phyloP scores from a whole-genome alignment of 2,888 invertebrate species.

The Tenthredo livida region DNA sequence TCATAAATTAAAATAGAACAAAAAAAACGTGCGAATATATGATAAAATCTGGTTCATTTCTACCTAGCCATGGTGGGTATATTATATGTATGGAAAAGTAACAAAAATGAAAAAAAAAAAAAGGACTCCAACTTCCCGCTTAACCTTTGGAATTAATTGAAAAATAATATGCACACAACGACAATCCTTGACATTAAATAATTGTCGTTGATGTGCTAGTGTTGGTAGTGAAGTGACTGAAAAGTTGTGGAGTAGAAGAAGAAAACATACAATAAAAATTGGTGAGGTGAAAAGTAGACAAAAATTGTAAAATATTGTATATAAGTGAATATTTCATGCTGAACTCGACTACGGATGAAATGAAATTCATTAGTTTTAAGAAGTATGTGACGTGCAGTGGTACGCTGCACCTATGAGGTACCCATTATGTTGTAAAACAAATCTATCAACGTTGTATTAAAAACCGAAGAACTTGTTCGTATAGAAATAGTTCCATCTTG shows the following conservation, averaged over 20 bases:
- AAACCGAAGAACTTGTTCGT: background rate
- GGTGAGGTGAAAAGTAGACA: background rate
- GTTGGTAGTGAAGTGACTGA: slow-evolving; percentile 10
- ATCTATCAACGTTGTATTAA: background rate
- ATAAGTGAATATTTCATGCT: background rate
- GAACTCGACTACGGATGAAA: background rate
- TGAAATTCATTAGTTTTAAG: background rate
- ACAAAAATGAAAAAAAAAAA: background rate
- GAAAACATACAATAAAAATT: background rate
- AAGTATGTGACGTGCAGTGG: background rate
- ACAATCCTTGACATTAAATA: background rate
- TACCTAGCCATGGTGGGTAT: background rate
- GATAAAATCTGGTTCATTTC: slow-evolving; percentile 26
- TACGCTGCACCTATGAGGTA: background rate
- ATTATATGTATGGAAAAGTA: background rate
- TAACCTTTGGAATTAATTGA: background rate
- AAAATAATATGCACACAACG: background rate
- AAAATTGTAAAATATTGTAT: slow-evolving; percentile 46
- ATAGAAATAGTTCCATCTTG: slow-evolving; percentile 24
- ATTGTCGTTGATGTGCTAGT: slow-evolving; percentile 14
- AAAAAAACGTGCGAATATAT: background rate
- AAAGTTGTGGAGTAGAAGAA: background rate
- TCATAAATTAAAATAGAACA: slow-evolving; percentile 66
- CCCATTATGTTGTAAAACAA: slow-evolving; percentile 4
- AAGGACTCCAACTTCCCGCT: background rate